Conservation (phyloP, 2,888 invertebrate genomes). For the Micropterix aruncella region DNA sequence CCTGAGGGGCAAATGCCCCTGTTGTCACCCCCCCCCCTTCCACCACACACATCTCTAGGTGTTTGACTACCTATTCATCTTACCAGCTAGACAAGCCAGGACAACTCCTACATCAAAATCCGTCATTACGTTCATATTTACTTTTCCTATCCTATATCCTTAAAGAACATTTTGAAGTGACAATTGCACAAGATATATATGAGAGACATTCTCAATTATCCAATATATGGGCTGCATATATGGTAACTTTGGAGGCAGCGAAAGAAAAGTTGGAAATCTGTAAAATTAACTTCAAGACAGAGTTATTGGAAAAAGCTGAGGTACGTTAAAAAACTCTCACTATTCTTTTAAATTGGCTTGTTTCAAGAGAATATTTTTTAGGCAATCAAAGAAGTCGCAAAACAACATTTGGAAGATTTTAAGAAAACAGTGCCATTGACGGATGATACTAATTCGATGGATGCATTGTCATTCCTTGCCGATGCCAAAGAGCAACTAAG, state of each 20-base stretch:
- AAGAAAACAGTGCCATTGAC: slow-evolving; percentile 49
- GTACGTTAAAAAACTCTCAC: slow-evolving; percentile 16
- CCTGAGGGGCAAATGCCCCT: no score
- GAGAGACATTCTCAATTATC: slow-evolving; percentile 43
- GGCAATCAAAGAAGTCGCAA: slow-evolving; percentile 54
- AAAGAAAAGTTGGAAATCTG: slow-evolving; percentile 59
- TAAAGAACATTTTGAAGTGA: slow-evolving; percentile 56
- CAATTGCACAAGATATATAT: slow-evolving; percentile 45
- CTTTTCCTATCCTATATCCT: slow-evolving; percentile 15
- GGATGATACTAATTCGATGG: slow-evolving; percentile 39
- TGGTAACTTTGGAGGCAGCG: slow-evolving; percentile 51
- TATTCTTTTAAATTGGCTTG: no score
- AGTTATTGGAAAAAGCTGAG: slow-evolving; percentile 55
- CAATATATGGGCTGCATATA: slow-evolving; percentile 54
- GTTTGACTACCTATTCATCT: no score
- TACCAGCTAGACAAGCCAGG: no score
- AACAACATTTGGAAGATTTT: slow-evolving; percentile 54
- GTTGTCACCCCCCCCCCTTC: no score
- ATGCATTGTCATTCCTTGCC: slow-evolving; percentile 41
- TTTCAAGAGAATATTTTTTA: no score
- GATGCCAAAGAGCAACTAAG: slow-evolving; percentile 38
- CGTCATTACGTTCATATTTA: slow-evolving; percentile 4
- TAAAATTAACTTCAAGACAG: slow-evolving; percentile 59
- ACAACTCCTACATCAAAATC: neutral
- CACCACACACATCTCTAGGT: no score